Evolutionary conservation across 1,140 invertebrate species (phyloP).

Genomic region (Dendroctonus ponderosae): DNA sequence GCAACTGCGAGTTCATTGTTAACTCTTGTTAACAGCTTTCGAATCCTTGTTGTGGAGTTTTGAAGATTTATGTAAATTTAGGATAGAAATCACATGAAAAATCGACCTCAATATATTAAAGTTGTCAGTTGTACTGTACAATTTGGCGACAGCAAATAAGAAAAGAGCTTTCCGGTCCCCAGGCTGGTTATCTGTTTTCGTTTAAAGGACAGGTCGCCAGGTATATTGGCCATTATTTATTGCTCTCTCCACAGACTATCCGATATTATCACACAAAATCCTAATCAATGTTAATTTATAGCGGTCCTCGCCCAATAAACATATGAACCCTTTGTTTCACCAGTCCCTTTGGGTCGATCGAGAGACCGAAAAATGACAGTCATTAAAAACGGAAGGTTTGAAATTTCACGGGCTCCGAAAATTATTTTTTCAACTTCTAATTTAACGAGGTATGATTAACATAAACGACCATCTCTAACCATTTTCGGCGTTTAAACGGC

Average conservation of each 20-base stretch:
- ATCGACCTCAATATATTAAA: conserved; percentile 10
- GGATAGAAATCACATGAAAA: too few species aligned
- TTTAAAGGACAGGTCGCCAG: conserved; percentile 35
- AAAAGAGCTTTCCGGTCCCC: conserved; percentile 27
- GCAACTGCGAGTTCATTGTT: too few species aligned
- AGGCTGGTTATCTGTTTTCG: conserved; percentile 32
- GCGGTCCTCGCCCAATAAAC: conserved; percentile 47
- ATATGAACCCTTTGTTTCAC: conserved; percentile 50
- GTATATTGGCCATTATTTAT: conserved; percentile 49
- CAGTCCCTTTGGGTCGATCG: conserved; percentile 33
- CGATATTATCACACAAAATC: conserved; percentile 51
- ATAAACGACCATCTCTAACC: conserved; percentile 27
- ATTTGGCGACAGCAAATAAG: conserved; percentile 27
- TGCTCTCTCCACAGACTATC: conserved; percentile 45
- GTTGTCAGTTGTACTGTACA: conserved; percentile 16
- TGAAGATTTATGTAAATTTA: too few species aligned
- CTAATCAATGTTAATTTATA: conserved; percentile 52
- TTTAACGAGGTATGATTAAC: conserved; percentile 34
- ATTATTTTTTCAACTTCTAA: conserved; percentile 25
- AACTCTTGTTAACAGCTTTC: too few species aligned
- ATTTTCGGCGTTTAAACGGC: conserved; percentile 11
- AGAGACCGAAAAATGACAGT: conserved; percentile 42
- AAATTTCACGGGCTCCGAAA: conserved; percentile 36
- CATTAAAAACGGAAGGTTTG: conserved; percentile 38
- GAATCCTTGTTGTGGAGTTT: too few species aligned